Base-by-base conservation (phyloP, 2,888 invertebrate genomes). In the Pilophorus perplexus region DNA sequence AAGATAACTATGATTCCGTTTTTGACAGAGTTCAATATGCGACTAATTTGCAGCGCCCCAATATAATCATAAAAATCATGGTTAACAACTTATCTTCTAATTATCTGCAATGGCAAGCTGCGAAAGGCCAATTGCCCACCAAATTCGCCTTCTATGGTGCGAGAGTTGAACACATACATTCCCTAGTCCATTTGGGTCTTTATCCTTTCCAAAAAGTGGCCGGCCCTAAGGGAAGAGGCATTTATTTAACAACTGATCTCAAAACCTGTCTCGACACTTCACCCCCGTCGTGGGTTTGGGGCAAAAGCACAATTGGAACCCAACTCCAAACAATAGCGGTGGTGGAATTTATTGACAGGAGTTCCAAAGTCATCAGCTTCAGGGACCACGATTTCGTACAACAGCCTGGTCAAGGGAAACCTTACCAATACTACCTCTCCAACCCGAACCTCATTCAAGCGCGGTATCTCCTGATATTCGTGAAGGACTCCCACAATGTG, bases 41-140 rank as follows among this genome's bases (percentile, higher is more conserved):
- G 10, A 40, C 60, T 4, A 68, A 68, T 33, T 23, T 50, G 16
- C 12, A 67, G 22, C 3, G 18, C 16, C 68, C 68, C 10, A 55
- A 52, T 16, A 40, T 55, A n/a, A 18, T 68, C 22, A 64, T 68
- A 28, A 68, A 67, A 57, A 28, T 67, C n/a, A 66, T 68, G 66
- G 54, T 48, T 16, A 55, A 44, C 12, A 52, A 59, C 23, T 18
- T 48, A 22, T 62, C 62, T 1, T 62, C 62, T 12, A 62, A 62
- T n/a, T 28, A 62, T 46, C 28, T 62, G 20, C 59, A 59, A 8
- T 69, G 69, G 69, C 64, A 64, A 22, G 67, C 67, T 2, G 14
- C 50, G 12, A 67, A 64, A 27, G 67, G 52, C 3, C 22, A 40
- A n/a, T 55, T 33, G 5, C 42, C 23, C 10, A 69, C 65, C n/a